Conservation (phyloP, 2,113 vertebrate genomes). For the Malurus cyaneus region DNA sequence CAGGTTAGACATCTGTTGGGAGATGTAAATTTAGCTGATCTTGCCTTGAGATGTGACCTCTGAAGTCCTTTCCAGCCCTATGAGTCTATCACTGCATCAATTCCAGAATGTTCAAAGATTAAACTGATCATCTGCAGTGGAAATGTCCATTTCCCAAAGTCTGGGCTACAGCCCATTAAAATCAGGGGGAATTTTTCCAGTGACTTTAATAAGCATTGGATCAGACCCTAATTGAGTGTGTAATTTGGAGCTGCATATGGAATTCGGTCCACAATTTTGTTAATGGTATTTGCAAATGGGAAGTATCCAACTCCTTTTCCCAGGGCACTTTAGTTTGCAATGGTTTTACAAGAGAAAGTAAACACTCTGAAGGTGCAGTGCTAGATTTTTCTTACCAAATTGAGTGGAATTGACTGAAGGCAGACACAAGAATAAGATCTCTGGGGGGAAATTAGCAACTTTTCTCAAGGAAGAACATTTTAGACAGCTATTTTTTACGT, state of each 20-base stretch:
- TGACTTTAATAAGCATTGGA: conserved; percentile 11
- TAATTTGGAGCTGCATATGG: background rate
- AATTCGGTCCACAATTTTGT: conserved; percentile 18
- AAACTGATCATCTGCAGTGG: background rate
- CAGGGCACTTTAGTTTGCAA: background rate
- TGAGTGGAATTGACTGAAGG: background rate
- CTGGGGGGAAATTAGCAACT: background rate
- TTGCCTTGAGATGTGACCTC: conserved; percentile 22
- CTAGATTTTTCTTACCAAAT: conserved; percentile 1
- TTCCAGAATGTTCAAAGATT: background rate
- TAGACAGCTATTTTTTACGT: background rate
- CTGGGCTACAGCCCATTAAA: conserved; percentile 20
- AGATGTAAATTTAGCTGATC: background rate
- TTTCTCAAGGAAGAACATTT: conserved; percentile 20
- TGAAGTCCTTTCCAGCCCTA: background rate
- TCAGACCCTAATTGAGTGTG: conserved; percentile 23
- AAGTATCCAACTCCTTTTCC: conserved; percentile 20
- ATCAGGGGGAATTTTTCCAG: conserved; percentile 4
- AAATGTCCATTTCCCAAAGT: background rate
- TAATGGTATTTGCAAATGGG: conserved; percentile 26
- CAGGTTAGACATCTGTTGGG: conserved; percentile 1
- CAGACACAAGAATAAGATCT: background rate
- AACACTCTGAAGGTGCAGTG: background rate
- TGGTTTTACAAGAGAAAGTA: conserved; percentile 23
- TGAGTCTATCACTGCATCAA: background rate